These are phyloP conservation scores for Carpatolechia fugitivella DNA, from an alignment of 2,888 invertebrate species.

Conservation along the genomic window DNA sequence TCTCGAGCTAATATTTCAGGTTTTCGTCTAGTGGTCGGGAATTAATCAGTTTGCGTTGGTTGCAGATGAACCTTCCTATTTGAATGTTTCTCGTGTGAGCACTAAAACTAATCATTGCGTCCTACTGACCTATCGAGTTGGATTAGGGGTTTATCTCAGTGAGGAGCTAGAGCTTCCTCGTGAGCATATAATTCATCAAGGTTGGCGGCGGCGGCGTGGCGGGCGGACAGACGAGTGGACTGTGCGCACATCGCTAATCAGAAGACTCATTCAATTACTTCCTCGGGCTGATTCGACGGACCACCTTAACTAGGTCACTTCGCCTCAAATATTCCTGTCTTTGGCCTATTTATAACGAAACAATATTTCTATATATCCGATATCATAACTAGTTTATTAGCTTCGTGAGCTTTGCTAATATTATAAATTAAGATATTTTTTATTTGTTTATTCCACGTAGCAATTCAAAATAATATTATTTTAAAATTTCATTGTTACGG, in stretches of 20 bases:
- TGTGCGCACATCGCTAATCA: constrained; percentile 29
- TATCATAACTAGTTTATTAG: no score
- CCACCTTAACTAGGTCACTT: constrained; percentile 27
- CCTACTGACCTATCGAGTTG: constrained; percentile 7
- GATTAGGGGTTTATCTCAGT: not conserved
- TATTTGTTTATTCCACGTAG: no score
- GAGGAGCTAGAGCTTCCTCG: not conserved
- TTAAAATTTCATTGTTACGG: no score
- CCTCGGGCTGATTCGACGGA: constrained; percentile 28
- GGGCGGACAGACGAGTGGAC: not conserved
- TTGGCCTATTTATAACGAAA: not conserved
- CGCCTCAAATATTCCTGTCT: constrained; percentile 4
- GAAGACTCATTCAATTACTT: constrained; percentile 33
- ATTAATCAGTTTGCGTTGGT: constrained; percentile 63
- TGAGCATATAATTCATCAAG: constrained; percentile 13
- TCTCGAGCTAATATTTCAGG: constrained; percentile 69
- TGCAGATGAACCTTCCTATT: constrained; percentile 20
- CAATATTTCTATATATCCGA: no score
- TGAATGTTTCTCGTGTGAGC: constrained; percentile 19
- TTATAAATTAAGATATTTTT: no score
- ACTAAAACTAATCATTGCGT: constrained; percentile 13
- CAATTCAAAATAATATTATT: no score
- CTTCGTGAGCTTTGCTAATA: no score
- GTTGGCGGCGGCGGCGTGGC: not conserved
- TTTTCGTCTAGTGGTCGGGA: constrained; percentile 59